Evolutionary conservation across 2,888 invertebrate species (phyloP), one percentile per base, ranked within the genome.

Genomic region (Cosmorhoe ocellata): DNA sequence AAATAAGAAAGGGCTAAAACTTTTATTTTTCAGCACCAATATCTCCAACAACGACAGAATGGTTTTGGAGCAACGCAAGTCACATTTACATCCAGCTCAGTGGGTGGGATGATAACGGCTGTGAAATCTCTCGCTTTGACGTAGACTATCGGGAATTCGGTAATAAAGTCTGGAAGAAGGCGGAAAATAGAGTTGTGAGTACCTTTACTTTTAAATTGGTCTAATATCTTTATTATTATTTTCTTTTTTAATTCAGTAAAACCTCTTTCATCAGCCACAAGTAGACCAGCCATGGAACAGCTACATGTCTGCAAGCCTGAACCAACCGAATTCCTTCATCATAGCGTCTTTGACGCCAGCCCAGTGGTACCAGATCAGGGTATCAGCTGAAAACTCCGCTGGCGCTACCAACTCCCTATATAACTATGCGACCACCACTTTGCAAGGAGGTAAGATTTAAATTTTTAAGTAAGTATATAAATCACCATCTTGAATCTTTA

Each of bases 31-130:
- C 79, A 93, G 93, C 91, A 0, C 93, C 93, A 6, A 89, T 92
- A 64, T 85, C 94, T 36, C 96, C 97, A 1, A 92, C 93, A 42
- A 94, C 94, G 65, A 94, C 93, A 12, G 95, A 96, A 76, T 93
- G 97, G 77, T 92, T 97, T 60, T 92, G 93, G 75, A 93, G 95
- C 43, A 98, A 97, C 74, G 92, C 96, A 4, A 95, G 95, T 0
- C 95, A 95, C 51, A 93, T 96, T 14, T 94, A 94, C 71, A 91
- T 98, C 47, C 95, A 96, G 74, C 90, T 97, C 40, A 93, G 94
- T 42, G 93, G 95, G 1, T 98, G 97, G 97, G 94, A 95, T 38
- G 95, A 95, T 68, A 95, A 96, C 11, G 96, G 96, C 8, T 98
- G 98, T 77, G 93, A 95, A 30, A 94, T 97, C 63, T 92, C 92